Evolutionary conservation across 2,113 vertebrate genomes (phyloP), one percentile per base, ranked within the genome.

Genomic region (Rostratula benghalensis): DNA sequence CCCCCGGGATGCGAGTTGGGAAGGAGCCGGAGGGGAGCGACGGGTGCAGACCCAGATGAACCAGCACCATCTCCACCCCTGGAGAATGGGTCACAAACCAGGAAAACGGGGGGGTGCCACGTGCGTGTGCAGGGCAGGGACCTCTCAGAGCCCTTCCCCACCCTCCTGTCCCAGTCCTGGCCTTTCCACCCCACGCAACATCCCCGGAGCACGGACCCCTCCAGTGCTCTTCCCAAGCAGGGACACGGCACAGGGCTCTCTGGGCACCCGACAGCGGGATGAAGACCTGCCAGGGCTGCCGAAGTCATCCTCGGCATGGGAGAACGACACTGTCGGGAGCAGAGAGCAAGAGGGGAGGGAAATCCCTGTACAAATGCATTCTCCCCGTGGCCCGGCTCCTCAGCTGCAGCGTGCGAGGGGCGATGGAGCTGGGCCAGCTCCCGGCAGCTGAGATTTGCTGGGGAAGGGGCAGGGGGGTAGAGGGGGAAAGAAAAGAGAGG

Each of bases 261-360:
- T 0, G 1, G 51, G 35, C 31, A 22, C 41, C 20, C 5, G 1
- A 3, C 21, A 9, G 41, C 0, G 21, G 69, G 37, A 54, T 27
- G 7, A 9, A 56, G 81, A 78, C 39, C 39, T 48, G 43, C 2
- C 3, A 51, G 24, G 0, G 31, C 56, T 90, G 46, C 89, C 8
- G 0, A 41, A 67, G 25, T 31, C 80, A 14, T 28, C 54, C 31
- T 37, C 3, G 1, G 31, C 60, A 39, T 0, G 1, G 41, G 60
- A 84, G 31, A 88, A 33, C 1, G 4, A 16, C 64, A 2, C 4
- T 1, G 0, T 5, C 2, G n/a, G 59, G 77, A 82, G 80, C 83
- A 79, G 81, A 30, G 20, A 7, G 84, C 25, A 5, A 65, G 23
- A 84, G 37, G 67, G 51, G 75, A 92, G 79, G 89, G 79, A 70